phyloP scores from a whole-genome alignment of 2,113 vertebrate species.

The Columba livia region DNA sequence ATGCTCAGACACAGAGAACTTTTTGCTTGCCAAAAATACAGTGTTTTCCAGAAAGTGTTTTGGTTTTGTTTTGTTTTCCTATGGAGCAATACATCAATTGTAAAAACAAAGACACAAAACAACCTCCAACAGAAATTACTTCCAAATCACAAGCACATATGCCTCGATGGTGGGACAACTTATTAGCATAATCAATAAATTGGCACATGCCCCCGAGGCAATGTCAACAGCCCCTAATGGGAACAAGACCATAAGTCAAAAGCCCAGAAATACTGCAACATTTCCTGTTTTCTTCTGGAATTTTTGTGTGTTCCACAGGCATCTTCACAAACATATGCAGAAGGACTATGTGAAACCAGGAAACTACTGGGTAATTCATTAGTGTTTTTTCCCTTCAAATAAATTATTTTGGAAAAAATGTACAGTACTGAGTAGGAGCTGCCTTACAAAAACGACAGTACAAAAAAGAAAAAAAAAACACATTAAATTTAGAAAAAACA shows the following conservation, averaged over 20 bases:
- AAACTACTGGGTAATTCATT: not conserved
- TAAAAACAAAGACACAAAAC: not conserved
- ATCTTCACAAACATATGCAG: not conserved
- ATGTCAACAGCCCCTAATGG: not conserved
- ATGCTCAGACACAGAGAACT: not conserved
- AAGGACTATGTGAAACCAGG: not conserved
- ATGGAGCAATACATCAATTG: not conserved
- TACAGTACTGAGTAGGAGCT: not conserved
- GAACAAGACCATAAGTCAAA: not conserved
- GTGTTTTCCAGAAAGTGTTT: not conserved
- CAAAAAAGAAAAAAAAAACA: not conserved
- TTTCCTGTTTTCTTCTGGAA: slow-evolving; percentile 14
- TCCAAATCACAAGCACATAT: not conserved
- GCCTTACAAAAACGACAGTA: not conserved
- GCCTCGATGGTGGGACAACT: not conserved
- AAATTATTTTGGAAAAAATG: not conserved
- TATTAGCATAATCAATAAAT: slow-evolving; percentile 20
- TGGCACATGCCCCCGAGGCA: not conserved
- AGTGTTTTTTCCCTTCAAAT: not conserved
- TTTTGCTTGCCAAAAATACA: not conserved
- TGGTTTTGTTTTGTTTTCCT: not conserved
- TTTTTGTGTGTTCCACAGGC: not conserved
- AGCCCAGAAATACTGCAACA: not conserved
- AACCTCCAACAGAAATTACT: not conserved
- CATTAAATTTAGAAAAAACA: not conserved